Percentiles rank a stretch among this genome's conserved stretches.
phyloP scores from a whole-genome alignment of 2,888 invertebrate species.

The Brenthis ino region DNA sequence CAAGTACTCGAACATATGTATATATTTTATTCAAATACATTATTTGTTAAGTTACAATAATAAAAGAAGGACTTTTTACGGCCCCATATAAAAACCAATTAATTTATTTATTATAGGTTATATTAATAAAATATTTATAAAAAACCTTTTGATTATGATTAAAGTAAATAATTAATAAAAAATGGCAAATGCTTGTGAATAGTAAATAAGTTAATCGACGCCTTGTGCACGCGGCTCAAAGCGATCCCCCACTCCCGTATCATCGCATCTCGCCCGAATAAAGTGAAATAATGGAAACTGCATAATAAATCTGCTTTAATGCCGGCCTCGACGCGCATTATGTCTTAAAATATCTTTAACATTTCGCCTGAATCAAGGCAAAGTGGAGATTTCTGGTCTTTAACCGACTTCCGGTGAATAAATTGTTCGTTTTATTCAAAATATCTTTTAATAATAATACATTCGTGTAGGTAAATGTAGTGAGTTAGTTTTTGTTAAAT shows the following conservation, averaged over 20 bases:
- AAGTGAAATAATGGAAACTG: slow-evolving; percentile 39
- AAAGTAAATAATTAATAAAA: neutral
- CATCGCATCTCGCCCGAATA: slow-evolving; percentile 30
- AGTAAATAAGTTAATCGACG: slow-evolving; percentile 6
- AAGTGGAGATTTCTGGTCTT: slow-evolving; percentile 12
- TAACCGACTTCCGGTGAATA: neutral
- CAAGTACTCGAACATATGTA: too few relatives aligned
- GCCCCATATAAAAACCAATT: too few relatives aligned
- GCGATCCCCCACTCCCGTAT: slow-evolving; percentile 21
- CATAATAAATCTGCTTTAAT: slow-evolving; percentile 37
- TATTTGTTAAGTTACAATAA: too few relatives aligned
- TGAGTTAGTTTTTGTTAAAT: too few relatives aligned
- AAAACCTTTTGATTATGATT: slow-evolving; percentile 4
- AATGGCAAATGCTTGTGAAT: neutral
- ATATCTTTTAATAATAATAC: neutral
- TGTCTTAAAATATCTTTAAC: slow-evolving; percentile 32
- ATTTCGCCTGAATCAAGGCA: slow-evolving; percentile 25
- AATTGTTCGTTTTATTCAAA: neutral
- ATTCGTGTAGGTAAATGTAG: neutral
- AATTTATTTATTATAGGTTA: neutral
- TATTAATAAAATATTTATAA: neutral
- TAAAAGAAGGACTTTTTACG: too few relatives aligned
- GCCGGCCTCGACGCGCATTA: slow-evolving; percentile 32
- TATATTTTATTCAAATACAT: too few relatives aligned
- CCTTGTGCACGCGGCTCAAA: slow-evolving; percentile 21